Evolutionary conservation across 2,113 vertebrate genomes (phyloP).

Genomic region (Grammomys surdaster): DNA sequence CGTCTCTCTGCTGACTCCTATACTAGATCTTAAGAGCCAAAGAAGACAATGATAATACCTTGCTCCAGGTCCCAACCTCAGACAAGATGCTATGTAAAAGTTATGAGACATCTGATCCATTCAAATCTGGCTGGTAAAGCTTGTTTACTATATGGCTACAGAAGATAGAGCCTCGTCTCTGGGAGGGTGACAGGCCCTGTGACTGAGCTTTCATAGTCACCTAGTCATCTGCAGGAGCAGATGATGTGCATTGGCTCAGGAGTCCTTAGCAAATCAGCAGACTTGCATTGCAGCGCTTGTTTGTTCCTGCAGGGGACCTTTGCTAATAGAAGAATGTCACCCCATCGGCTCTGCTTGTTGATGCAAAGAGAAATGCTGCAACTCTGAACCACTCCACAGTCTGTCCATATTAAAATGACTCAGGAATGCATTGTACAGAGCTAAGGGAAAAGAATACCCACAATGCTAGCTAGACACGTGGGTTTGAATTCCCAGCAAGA

Average conservation of each 20-base stretch:
- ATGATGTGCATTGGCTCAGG: not conserved
- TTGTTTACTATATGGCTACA: not conserved
- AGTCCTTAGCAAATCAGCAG: not conserved
- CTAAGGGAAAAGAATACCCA: slow-evolving; percentile 22
- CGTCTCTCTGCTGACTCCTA: not conserved
- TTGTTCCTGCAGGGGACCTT: not conserved
- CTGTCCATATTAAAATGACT: slow-evolving; percentile 69
- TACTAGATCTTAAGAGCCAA: not conserved
- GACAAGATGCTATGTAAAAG: not conserved
- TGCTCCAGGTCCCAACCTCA: not conserved
- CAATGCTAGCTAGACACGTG: slow-evolving; percentile 40
- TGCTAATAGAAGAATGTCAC: slow-evolving; percentile 31
- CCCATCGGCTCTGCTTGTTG: slow-evolving; percentile 64
- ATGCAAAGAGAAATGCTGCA: slow-evolving; percentile 60
- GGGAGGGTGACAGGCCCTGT: not conserved
- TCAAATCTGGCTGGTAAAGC: not conserved
- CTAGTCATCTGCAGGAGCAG: not conserved
- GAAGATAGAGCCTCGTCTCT: not conserved
- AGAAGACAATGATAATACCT: not conserved
- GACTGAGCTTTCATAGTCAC: not conserved
- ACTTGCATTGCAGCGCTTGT: not conserved
- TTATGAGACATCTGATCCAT: not conserved
- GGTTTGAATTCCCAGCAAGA: not conserved
- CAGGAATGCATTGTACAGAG: slow-evolving; percentile 6
- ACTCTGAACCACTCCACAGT: slow-evolving; percentile 48